Evolutionary conservation across 2,888 invertebrate genomes (phyloP).

Genomic region (Bugula neritina): DNA sequence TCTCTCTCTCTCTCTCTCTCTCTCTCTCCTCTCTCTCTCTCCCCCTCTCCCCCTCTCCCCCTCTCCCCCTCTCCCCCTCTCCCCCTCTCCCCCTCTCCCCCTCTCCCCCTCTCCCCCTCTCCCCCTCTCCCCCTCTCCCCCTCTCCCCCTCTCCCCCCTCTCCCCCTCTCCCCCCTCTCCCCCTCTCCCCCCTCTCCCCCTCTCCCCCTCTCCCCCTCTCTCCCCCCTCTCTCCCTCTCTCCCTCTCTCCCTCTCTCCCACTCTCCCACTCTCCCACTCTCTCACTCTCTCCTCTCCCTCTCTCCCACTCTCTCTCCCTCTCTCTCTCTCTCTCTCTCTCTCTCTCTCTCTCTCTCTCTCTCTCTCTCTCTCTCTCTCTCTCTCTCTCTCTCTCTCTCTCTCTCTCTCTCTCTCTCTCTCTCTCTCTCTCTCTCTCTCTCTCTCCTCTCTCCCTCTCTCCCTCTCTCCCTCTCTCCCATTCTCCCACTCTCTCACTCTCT

Average conservation of each 20-base stretch:
- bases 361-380: not conserved
- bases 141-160: slow-evolving; percentile 23
- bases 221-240: not conserved
- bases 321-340: not conserved
- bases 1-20: slow-evolving; percentile 19
- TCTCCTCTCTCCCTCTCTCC: not conserved
- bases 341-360: not conserved
- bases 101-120: slow-evolving; percentile 4
- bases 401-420: not conserved
- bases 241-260: no score
- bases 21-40: not conserved
- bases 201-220: slow-evolving; percentile 21
- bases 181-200: slow-evolving; percentile 22
- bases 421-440: not conserved
- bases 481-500: no score
- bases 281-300: no score
- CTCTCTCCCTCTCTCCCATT: no score
- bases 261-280: no score
- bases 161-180: slow-evolving; percentile 1
- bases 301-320: slow-evolving; percentile 1
- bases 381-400: not conserved
- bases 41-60: slow-evolving; percentile 1
- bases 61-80: slow-evolving; percentile 14
- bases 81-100: slow-evolving; percentile 22
- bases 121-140: slow-evolving; percentile 26